These are phyloP conservation scores for Lethrus apterus DNA, from an alignment of 1,140 invertebrate species.

Conservation along the genomic window DNA sequence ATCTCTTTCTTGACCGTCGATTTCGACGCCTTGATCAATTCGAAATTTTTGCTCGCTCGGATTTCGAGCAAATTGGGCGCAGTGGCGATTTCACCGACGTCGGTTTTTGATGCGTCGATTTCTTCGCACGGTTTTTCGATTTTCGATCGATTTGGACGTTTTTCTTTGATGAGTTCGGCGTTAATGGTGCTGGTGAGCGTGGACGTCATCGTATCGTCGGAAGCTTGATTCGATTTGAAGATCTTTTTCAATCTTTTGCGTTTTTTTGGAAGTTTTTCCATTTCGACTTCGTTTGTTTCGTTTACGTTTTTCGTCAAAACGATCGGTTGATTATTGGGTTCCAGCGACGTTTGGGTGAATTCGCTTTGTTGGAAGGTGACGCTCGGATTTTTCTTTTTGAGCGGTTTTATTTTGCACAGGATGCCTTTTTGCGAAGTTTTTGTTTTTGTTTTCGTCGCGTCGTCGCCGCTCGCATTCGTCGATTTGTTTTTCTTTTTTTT, in stretches of 20 bases:
- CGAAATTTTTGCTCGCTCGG: too few relatives aligned
- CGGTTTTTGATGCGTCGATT: constrained; percentile 7
- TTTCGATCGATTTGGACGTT: constrained; percentile 10
- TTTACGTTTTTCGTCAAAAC: too few relatives aligned
- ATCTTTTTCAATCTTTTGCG: too few relatives aligned
- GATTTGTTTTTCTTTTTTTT: too few relatives aligned
- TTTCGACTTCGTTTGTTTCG: too few relatives aligned
- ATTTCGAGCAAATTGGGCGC: too few relatives aligned
- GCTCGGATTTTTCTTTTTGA: background rate
- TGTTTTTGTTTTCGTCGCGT: background rate
- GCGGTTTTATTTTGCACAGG: background rate
- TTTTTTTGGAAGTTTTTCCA: too few relatives aligned
- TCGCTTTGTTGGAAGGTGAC: background rate
- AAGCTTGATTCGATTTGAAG: constrained; percentile 5
- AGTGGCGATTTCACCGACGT: too few relatives aligned
- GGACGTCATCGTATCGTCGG: background rate
- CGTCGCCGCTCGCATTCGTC: background rate
- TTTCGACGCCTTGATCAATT: too few relatives aligned
- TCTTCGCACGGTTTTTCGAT: constrained; percentile 8
- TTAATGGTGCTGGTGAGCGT: background rate
- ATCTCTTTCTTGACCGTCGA: too few relatives aligned
- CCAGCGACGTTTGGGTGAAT: too few relatives aligned
- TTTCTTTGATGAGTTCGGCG: constrained; percentile 3
- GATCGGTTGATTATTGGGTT: too few relatives aligned
- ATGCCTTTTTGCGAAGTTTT: background rate